Percentiles rank a stretch among this genome's conserved stretches.
Conservation (phyloP, 2,113 vertebrate genomes). For the Rhinolophus sinicus region DNA sequence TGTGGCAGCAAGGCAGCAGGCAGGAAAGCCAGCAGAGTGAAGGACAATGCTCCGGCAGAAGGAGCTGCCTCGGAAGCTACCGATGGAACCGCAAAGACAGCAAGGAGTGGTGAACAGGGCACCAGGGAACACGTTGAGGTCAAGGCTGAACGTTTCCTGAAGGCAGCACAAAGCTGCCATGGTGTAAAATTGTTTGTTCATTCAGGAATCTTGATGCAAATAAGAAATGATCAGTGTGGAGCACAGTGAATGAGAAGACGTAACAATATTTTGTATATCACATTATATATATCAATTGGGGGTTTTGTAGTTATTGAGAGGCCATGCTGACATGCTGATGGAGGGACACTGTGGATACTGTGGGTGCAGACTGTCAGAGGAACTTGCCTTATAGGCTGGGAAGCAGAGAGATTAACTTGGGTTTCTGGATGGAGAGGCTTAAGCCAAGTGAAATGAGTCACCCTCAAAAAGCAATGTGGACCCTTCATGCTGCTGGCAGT, state of each 20-base stretch:
- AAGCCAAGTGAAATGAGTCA: not conserved
- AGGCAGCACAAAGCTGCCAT: not conserved
- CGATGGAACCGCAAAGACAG: not conserved
- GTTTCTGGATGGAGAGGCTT: not conserved
- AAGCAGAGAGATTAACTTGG: not conserved
- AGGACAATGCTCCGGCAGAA: accelerated
- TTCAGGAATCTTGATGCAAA: not conserved
- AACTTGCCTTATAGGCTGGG: not conserved
- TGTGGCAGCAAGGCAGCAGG: too few relatives aligned
- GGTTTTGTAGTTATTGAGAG: not conserved
- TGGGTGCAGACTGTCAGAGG: not conserved
- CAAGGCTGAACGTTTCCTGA: not conserved
- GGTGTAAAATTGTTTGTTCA: not conserved
- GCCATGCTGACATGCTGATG: too few relatives aligned
- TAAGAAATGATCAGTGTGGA: not conserved
- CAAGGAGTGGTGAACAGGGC: accelerated
- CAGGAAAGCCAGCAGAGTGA: not conserved
- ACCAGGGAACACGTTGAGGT: accelerated
- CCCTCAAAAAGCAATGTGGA: not conserved
- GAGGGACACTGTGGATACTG: not conserved
- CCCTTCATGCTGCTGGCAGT: not conserved
- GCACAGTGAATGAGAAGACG: not conserved
- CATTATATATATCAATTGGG: not conserved
- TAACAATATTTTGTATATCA: not conserved
- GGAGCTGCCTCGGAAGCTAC: not conserved